Percentiles rank a stretch among this genome's conserved stretches.
Conservation (phyloP, 2,797 vertebrate genomes). For the Spinus pinus region DNA sequence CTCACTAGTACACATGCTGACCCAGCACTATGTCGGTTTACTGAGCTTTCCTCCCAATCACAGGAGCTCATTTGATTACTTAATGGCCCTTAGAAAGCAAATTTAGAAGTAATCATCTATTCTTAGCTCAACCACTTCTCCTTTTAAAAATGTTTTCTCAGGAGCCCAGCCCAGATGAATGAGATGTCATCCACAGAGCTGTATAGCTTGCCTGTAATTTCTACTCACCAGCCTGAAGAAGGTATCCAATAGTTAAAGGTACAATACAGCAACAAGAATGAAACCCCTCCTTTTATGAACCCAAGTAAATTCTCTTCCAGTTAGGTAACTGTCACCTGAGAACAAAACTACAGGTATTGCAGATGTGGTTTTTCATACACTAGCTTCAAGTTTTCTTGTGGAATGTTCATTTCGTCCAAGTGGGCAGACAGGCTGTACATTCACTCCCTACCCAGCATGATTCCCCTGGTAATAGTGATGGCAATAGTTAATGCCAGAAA, state of each 20-base stretch:
- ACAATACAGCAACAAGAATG: background rate
- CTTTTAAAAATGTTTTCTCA: background rate
- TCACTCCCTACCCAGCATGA: accelerated
- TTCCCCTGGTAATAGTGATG: background rate
- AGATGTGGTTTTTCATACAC: background rate
- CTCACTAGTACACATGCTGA: background rate
- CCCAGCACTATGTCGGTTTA: background rate
- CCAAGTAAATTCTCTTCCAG: background rate
- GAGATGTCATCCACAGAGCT: background rate
- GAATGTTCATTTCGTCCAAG: background rate
- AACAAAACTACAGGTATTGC: background rate
- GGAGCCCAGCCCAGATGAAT: background rate
- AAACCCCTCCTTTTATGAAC: background rate
- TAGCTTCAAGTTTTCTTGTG: background rate
- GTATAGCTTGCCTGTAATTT: background rate
- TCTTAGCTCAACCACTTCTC: background rate
- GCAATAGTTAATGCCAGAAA: background rate
- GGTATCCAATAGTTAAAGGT: background rate
- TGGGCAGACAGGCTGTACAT: background rate
- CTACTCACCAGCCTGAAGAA: background rate
- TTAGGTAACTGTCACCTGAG: background rate
- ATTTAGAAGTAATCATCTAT: background rate
- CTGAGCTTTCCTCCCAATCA: background rate
- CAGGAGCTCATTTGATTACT: background rate
- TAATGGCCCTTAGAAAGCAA: background rate